Percentiles rank a stretch among this genome's conserved stretches.
These are phyloP conservation scores for Argynnis bischoffii DNA, from an alignment of 2,888 invertebrate genomes.

Conservation along the genomic window DNA sequence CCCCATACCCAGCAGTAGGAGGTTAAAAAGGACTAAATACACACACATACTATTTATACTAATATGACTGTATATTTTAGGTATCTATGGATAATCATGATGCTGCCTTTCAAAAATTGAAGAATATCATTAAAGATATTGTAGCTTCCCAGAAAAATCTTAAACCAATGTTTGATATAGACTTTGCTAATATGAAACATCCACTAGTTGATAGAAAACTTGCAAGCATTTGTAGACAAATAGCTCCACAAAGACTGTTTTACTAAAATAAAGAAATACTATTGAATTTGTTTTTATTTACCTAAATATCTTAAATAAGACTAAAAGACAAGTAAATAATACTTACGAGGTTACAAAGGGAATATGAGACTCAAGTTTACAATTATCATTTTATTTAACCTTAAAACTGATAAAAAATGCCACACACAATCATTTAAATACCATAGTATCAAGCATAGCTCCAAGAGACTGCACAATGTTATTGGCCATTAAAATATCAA, in stretches of 20 bases:
- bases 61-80: constrained; percentile 45
- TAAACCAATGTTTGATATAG: constrained; percentile 68
- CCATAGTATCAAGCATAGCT: constrained; percentile 93
- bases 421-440: constrained; percentile 72
- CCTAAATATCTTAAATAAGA: background rate
- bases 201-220: constrained; percentile 56
- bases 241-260: constrained; percentile 65
- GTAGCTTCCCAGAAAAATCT: constrained; percentile 56
- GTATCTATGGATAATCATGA: constrained; percentile 64
- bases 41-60: too few relatives aligned
- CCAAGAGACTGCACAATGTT: constrained; percentile 99
- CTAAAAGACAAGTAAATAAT: constrained; percentile 53
- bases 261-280: constrained; percentile 44
- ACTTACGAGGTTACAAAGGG: constrained; percentile 36
- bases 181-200: constrained; percentile 55
- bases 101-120: constrained; percentile 60
- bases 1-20: too few relatives aligned
- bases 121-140: constrained; percentile 60
- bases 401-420: constrained; percentile 43
- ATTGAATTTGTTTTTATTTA: constrained; percentile 62
- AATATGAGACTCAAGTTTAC: constrained; percentile 48
- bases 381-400: constrained; percentile 42
- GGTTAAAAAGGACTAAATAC: too few relatives aligned
- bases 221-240: constrained; percentile 56
- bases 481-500: constrained; percentile 97